Conservation (phyloP, 2,888 invertebrate species). For the Dione juno region DNA sequence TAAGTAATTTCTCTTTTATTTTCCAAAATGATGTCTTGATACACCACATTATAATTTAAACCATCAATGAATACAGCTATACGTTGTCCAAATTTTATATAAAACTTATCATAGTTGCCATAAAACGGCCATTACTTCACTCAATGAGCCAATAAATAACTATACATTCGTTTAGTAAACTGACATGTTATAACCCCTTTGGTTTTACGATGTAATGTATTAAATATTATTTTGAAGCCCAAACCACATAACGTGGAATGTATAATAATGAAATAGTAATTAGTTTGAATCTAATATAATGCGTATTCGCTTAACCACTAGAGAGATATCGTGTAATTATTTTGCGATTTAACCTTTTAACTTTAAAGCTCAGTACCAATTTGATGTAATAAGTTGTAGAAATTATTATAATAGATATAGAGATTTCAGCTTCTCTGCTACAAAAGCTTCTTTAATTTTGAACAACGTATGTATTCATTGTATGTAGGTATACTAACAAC, state of each 20-base stretch:
- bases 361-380: too few species aligned
- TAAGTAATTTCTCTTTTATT: too few species aligned
- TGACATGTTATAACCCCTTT: slow-evolving; percentile 29
- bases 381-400: too few species aligned
- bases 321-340: neutral
- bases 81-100: slow-evolving; percentile 50
- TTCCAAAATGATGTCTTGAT: too few species aligned
- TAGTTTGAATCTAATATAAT: slow-evolving; percentile 13
- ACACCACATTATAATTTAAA: slow-evolving; percentile 30
- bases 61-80: slow-evolving; percentile 56
- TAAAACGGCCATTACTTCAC: slow-evolving; percentile 54
- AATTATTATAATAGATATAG: too few species aligned
- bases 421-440: too few species aligned
- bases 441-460: too few species aligned
- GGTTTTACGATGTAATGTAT: slow-evolving; percentile 26
- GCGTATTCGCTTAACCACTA: neutral
- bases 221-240: slow-evolving; percentile 25
- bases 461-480: too few species aligned
- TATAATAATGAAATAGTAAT: slow-evolving; percentile 17
- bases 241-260: slow-evolving; percentile 17
- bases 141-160: slow-evolving; percentile 51
- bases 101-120: slow-evolving; percentile 49
- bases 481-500: too few species aligned
- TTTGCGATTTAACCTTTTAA: too few species aligned
- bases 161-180: slow-evolving; percentile 39